Evolutionary conservation across 2,888 invertebrate genomes (phyloP), one percentile per base, ranked within the genome.

Genomic region (Spialia ferax): DNA sequence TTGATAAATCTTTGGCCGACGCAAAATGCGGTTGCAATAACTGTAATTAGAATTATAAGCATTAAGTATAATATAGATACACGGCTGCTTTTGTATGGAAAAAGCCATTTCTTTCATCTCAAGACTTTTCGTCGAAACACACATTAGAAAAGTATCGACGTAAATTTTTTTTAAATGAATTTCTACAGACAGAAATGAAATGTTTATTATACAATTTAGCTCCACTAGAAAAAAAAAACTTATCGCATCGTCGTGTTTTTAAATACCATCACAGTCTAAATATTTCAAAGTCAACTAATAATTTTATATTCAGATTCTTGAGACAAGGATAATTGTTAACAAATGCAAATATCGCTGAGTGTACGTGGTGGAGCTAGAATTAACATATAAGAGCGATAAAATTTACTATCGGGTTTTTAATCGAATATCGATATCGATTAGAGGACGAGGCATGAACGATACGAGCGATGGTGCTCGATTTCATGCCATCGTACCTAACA

Each of bases 341-440:
- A 20, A 20, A 52, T 60, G 59, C 59, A 66, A 66, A 66, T 60
- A 66, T 26, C 20, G 48, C 38, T 45, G 42, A 42, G 42, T 35
- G 50, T 52, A 29, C 48, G 26, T 60, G 38, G 26, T 52, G 29
- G 20, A 66, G 52, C 38, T 54, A 60, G 60, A 60, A 60, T 66
- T 66, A 60, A 54, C 65, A 66, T 54, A 52, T 54, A 42, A 66
- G 8, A 66, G n/a, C 65, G 38, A 66, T 60, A 38, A 60, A 66
- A 54, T 52, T 65, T 20, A 29, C 59, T 59, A 59, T 59, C 59
- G 59, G 35, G 48, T 52, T 59, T 57, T 72, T 68, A 61, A 70
- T 72, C 70, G 63, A 69, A 63, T 65, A 65, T 32, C 69, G 65
- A 70, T 70, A 72, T 68, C 69, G 70, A 72, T 69, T 67, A 69